phyloP scores from a whole-genome alignment of 2,888 invertebrate species.

The Malachius bipustulatus region DNA sequence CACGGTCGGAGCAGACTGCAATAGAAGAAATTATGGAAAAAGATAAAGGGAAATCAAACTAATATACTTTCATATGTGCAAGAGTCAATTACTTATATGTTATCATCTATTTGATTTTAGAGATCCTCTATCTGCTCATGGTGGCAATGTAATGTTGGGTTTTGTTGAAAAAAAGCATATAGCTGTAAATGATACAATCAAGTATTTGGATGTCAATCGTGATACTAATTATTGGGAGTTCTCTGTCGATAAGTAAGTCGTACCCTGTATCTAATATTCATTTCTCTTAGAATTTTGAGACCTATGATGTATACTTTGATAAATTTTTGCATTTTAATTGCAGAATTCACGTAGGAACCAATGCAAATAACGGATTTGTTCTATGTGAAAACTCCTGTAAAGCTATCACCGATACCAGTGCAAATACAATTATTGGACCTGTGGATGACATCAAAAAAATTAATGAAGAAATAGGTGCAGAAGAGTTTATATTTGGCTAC shows the following conservation, averaged over 20 bases:
- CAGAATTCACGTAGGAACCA: too few species aligned
- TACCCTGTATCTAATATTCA: too few species aligned
- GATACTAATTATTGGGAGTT: constrained; percentile 55
- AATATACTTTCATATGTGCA: too few species aligned
- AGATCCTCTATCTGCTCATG: constrained; percentile 42
- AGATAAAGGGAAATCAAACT: too few species aligned
- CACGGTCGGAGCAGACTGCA: too few species aligned
- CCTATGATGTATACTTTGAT: too few species aligned
- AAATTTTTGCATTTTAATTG: too few species aligned
- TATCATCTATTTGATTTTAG: constrained; percentile 37
- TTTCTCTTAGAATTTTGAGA: too few species aligned
- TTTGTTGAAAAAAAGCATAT: constrained; percentile 52
- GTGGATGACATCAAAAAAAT: constrained; percentile 31
- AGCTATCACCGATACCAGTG: constrained; percentile 36
- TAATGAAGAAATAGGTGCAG: constrained; percentile 34
- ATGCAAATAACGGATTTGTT: too few species aligned
- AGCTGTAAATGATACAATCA: too few species aligned
- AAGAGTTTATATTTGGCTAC: constrained; percentile 23
- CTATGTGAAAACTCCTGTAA: constrained; percentile 30
- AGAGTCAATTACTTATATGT: too few species aligned
- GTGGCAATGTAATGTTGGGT: constrained; percentile 48
- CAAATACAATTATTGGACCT: constrained; percentile 37
- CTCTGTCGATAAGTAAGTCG: constrained; percentile 51
- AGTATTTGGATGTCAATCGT: constrained; percentile 47
- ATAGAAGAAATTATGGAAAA: too few species aligned